A percentile compares a stretch with the other conserved stretches of the same genome.
Evolutionary conservation across 1,140 invertebrate genomes (phyloP).

Genomic region (Scaptomyza pallida): DNA sequence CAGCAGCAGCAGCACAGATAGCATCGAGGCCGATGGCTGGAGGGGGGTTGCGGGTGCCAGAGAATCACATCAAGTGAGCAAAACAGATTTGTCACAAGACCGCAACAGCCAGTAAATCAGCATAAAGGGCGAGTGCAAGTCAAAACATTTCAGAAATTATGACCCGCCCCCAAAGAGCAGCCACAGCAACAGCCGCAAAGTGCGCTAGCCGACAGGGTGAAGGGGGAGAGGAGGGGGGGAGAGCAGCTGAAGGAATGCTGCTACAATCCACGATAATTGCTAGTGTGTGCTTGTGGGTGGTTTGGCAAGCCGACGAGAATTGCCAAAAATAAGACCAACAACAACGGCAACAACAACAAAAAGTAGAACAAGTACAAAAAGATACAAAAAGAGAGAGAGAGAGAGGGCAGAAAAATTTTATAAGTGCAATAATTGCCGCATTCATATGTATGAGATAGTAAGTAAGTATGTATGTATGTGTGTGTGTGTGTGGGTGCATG

Average conservation of each 20-base stretch:
- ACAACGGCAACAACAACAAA: conserved; percentile 8
- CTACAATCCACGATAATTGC: conserved; percentile 68
- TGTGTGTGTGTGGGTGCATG: conserved; percentile 3
- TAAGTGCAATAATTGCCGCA: conserved; percentile 76
- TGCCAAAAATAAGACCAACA: conserved; percentile 43
- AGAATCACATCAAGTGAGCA: conserved; percentile 79
- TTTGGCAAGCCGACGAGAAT: conserved; percentile 26
- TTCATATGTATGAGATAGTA: conserved; percentile 7
- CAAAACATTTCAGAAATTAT: conserved; percentile 81
- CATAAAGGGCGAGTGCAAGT: conserved; percentile 80
- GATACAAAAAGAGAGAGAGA: conserved; percentile 19
- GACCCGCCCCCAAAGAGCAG: conserved; percentile 56
- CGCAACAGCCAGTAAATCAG: conserved; percentile 81
- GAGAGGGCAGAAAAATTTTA: conserved; percentile 58
- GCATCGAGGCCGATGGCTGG: no score
- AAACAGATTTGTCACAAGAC: conserved; percentile 81
- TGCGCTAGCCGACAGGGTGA: conserved; percentile 1
- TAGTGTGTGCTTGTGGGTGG: conserved; percentile 40
- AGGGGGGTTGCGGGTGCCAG: conserved; percentile 32
- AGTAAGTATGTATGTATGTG: conserved; percentile 2
- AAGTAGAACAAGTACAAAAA: conserved; percentile 30
- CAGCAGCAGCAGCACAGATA: conserved; percentile 6
- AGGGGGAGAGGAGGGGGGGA: neutral
- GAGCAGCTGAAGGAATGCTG: neutral
- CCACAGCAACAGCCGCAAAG: conserved; percentile 60